Evolutionary conservation across 1,140 invertebrate genomes (phyloP).

Genomic region (Gonatopus flavifemur): DNA sequence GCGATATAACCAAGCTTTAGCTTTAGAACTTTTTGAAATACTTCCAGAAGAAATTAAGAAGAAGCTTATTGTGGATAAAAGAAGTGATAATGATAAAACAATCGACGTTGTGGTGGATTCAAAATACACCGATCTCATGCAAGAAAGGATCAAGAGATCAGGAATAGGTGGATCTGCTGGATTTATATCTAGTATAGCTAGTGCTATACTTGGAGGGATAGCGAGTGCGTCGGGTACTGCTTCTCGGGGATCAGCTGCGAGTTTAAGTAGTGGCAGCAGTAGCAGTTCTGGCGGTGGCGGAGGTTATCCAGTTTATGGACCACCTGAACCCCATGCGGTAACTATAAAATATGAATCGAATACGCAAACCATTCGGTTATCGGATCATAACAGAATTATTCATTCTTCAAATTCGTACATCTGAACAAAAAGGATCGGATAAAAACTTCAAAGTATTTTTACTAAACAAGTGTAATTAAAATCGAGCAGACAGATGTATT

Average conservation of each 20-base stretch:
- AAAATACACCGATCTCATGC: constrained; percentile 34
- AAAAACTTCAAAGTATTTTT: too few species aligned
- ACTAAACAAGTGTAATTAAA: too few species aligned
- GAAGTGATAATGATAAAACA: constrained; percentile 23
- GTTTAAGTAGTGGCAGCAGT: constrained; percentile 3
- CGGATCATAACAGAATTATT: too few species aligned
- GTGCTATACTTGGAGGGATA: constrained; percentile 44
- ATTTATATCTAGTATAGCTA: constrained; percentile 45
- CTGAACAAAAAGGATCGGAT: too few species aligned
- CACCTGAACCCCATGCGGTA: constrained; percentile 27
- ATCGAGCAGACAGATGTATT: too few species aligned
- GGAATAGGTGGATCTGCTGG: constrained; percentile 29
- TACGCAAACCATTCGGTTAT: too few species aligned
- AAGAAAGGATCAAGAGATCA: constrained; percentile 40
- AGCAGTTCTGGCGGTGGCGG: not conserved
- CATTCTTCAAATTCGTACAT: too few species aligned
- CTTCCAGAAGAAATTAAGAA: constrained; percentile 1
- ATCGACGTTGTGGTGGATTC: constrained; percentile 34
- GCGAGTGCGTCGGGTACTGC: constrained; percentile 43
- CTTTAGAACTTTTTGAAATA: constrained; percentile 17
- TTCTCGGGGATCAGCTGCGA: constrained; percentile 31
- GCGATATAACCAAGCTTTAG: not conserved
- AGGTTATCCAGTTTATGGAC: constrained; percentile 28
- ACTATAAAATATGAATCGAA: too few species aligned
- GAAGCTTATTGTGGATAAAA: constrained; percentile 18